These are phyloP conservation scores for Euwallacea fornicatus DNA, from an alignment of 1,140 invertebrate genomes.

Conservation along the genomic window DNA sequence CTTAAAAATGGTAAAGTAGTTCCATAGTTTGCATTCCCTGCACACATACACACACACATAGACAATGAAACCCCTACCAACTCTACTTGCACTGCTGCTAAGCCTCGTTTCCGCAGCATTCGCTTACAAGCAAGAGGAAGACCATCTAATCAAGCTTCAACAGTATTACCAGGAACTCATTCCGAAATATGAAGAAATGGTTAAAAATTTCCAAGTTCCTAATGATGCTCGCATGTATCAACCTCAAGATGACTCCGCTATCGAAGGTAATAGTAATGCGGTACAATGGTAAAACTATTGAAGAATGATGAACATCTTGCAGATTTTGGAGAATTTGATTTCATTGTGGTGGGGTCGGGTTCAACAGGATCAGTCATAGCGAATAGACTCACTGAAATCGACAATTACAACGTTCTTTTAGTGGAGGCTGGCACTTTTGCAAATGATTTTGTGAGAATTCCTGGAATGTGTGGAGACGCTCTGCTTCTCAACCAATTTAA, in stretches of 20 bases:
- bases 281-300: not conserved
- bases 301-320: conserved; percentile 4
- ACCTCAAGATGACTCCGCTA: not conserved
- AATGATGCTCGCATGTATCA: not conserved
- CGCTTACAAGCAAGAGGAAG: no score
- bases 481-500: conserved; percentile 61
- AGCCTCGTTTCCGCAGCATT: no score
- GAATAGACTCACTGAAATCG: conserved; percentile 58
- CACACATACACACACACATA: no score
- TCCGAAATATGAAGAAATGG: not conserved
- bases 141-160: no score
- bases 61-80: no score
- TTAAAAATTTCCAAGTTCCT: conserved; percentile 1
- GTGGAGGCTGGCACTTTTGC: conserved; percentile 69
- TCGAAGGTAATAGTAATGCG: no score
- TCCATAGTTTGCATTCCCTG: no score
- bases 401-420: conserved; percentile 56
- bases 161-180: conserved; percentile 8
- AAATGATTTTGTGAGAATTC: conserved; percentile 68
- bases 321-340: conserved; percentile 54
- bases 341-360: conserved; percentile 62
- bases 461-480: conserved; percentile 60
- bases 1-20: no score
- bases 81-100: no score
- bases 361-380: conserved; percentile 63